Evolutionary conservation across 2,888 invertebrate genomes (phyloP), one percentile per base, ranked within the genome.

Genomic region (Nezara viridula): DNA sequence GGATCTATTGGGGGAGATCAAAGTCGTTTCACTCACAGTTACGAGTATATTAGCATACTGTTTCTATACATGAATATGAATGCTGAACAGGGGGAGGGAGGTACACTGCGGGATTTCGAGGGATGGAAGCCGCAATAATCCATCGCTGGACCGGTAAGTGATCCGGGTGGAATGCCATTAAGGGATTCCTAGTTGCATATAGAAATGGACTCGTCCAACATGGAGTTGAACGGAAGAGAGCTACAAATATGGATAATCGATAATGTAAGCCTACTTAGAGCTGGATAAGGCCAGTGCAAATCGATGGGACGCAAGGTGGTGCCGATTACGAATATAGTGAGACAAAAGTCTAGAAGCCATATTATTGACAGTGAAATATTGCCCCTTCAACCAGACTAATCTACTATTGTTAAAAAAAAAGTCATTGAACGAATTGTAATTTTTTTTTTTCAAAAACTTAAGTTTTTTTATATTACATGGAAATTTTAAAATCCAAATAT

Each of bases 1-100:
- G 86, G 40, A 86, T 40, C 86, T 55, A 86, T 86, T 55, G 86
- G 40, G n/a, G 32, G 86, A 55, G 86, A 86, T 86, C 86, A 86
- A 86, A 86, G 86, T 86, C 86, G 44, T 86, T 86, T 86, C 52
- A 44, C 52, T n/a, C 55, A 40, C 52, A 27, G 55, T 86, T 86
- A n/a, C 86, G 10, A 44, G 24, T 24, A 21, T 44, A 81, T 81
- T 81, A 81, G 81, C 81, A 81, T 81, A 81, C 44, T 14, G 81
- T 81, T 81, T 81, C 44, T 12, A 5, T 7, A n/a, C 81, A 81
- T 81, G 81, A 81, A 81, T 81, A 81, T 81, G 81, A 81, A 81
- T 81, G 44, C n/a, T 44, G 14, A 44, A n/a, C 81, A n/a, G n/a
- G n/a, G 37, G 40, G 40, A 44, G 77, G 24, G 77, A 21, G 19